Evolutionary conservation across 2,888 invertebrate genomes (phyloP), one percentile per base, ranked within the genome.

Genomic region (Agonopterix arenella): DNA sequence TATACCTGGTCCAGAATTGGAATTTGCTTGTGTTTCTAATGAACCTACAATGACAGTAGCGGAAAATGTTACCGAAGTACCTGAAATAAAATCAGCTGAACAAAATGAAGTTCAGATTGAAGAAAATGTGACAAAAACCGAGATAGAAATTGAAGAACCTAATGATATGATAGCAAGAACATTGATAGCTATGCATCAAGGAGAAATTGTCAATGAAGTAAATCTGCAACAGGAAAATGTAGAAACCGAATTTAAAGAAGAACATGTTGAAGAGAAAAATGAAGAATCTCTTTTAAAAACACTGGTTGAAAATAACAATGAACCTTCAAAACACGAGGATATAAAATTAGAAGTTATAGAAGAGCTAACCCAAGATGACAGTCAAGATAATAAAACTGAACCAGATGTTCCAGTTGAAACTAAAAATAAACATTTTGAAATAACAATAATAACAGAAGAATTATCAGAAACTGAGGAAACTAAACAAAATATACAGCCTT

Each of bases 1-100:
- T 56, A 79, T 89, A 44, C 74, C 90, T 8, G 90, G 90, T 0
- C 90, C 90, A 1, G 90, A 90, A 55, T 58, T 90, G 40, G 89
- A 89, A 59, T 89, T 90, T 54, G 86, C 86, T 18, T 90, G 89
- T 56, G 61, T 73, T n/a, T 69, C 68, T 9, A 73, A 71, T 47
- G 59, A 66, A 52, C 46, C 50, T 11, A 43, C 28, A 10, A 44
- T 48, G 11, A 36, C 48, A 43, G 38, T 50, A 2, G 7, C 7
- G 5, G 28, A 28, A 28, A 28, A 28, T 28, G n/a, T 49, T 10
- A 5, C 40, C 18, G 36, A 48, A 11, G 13, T 7, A n/a, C n/a
- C 4, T 11, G 43, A 43, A 43, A 11, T 8, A 43, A 11, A 43
- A 13, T 4, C n/a, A 11, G 2, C 8, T 11, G 10, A 40, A 40